Base-by-base conservation (phyloP, 2,113 vertebrate species). In the Jacana jacana region DNA sequence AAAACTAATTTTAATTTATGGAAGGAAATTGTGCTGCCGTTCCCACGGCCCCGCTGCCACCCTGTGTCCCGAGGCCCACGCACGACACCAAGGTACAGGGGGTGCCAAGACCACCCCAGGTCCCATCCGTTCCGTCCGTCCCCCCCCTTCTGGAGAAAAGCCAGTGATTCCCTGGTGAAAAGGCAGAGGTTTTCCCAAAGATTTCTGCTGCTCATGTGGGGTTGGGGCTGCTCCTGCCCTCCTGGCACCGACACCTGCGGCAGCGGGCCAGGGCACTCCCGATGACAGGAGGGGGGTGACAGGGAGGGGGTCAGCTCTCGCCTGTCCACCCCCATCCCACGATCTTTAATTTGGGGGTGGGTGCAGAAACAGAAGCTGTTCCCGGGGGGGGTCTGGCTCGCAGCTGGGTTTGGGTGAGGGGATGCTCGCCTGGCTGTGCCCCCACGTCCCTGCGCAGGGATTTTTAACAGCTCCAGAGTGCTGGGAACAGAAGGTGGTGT, bases 1-100 rank as follows among this genome's bases (percentile, higher is more conserved):
- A 95, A 75, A 89, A 88, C 97, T 96, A 97, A 97, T 97, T 98
- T 95, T 96, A 97, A 98, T 97, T 97, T 97, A 93, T 98, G 97
- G 98, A 97, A 98, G 97, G 98, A 99, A 98, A 98, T 94, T 55
- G 96, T 76, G 87, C 96, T 97, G 93, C 69, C n/a, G 97, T 99
- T 99, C 99, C 98, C 99, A 99, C 97, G 98, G 98, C 97, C 98
- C 97, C 46, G 64, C 58, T 91, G 97, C 96, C 97, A 96, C 97
- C 97, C 97, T 61, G 79, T 40, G 89, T 33, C 96, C 92, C 82
- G 2, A 71, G 60, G 88, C 95, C 94, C 98, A 97, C 97, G 94
- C 97, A 97, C 55, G 92, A 96, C 96, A 94, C 90, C 89, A 86
- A 97, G 95, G 94, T 96, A 69, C 5, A 1, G 54, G 35, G 89